These are phyloP conservation scores for Nebria brevicollis DNA, from an alignment of 2,888 invertebrate species.

Conservation along the genomic window DNA sequence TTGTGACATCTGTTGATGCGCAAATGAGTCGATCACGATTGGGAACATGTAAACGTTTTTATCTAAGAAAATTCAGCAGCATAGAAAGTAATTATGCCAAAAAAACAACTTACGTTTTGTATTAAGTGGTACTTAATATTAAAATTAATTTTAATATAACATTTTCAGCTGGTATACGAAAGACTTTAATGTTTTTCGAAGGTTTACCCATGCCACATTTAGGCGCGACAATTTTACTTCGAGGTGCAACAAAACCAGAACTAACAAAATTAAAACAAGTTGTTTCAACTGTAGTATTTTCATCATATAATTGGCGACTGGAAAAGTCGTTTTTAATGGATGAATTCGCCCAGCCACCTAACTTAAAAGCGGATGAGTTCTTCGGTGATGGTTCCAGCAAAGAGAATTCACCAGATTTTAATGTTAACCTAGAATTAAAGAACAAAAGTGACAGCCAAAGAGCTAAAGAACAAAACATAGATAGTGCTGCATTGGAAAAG, in stretches of 20 bases:
- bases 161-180: conserved; percentile 68
- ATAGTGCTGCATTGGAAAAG: conserved; percentile 37
- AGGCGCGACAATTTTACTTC: conserved; percentile 86
- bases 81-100: conserved; percentile 60
- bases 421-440: conserved; percentile 32
- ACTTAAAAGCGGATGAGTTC: conserved; percentile 64
- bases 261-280: conserved; percentile 85
- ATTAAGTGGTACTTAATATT: background rate
- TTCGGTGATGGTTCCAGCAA: conserved; percentile 59
- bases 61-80: conserved; percentile 70
- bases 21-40: conserved; percentile 82
- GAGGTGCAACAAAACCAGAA: conserved; percentile 80
- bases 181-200: conserved; percentile 94
- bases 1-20: conserved; percentile 88
- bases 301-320: conserved; percentile 90
- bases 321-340: conserved; percentile 92
- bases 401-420: conserved; percentile 58
- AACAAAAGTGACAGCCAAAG: conserved; percentile 5
- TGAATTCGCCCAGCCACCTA: conserved; percentile 82
- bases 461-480: conserved; percentile 20
- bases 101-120: background rate
- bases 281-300: conserved; percentile 81
- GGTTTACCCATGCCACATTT: conserved; percentile 85
- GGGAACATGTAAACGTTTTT: conserved; percentile 86
- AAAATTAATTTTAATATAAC: conserved; percentile 32